Evolutionary conservation across 1,140 invertebrate species (phyloP).

Genomic region (Drosophila novamexicana): DNA sequence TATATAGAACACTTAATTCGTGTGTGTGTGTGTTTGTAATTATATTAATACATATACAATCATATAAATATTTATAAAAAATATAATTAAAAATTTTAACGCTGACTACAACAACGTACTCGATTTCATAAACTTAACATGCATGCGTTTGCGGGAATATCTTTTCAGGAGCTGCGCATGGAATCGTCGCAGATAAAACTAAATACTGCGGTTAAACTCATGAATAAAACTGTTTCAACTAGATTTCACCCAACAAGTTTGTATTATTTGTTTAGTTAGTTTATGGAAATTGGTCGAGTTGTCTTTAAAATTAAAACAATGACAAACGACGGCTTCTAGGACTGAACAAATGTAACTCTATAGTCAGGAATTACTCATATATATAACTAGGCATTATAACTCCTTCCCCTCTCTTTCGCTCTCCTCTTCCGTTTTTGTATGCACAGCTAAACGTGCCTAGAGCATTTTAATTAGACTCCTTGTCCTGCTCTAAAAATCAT

Average conservation of each 20-base stretch:
- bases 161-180: slow-evolving; percentile 17
- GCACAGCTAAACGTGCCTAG: slow-evolving; percentile 22
- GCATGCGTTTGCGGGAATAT: slow-evolving; percentile 57
- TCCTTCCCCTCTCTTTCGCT: background rate
- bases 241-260: background rate
- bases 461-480: slow-evolving; percentile 51
- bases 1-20: background rate
- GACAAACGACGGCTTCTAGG: background rate
- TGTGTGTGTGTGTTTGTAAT: background rate
- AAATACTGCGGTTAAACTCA: background rate
- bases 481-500: slow-evolving; percentile 73
- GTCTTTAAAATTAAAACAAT: background rate
- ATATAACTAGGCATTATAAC: slow-evolving; percentile 25
- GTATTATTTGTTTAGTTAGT: background rate
- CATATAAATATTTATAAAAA: slow-evolving; percentile 75
- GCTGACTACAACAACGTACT: slow-evolving; percentile 36
- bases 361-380: background rate
- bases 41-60: slow-evolving; percentile 54
- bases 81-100: slow-evolving; percentile 60
- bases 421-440: background rate
- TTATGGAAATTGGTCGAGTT: background rate
- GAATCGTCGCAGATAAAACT: slow-evolving; percentile 17
- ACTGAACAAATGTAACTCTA: slow-evolving; percentile 8
- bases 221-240: slow-evolving; percentile 1
- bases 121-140: slow-evolving; percentile 61